phyloP scores from a whole-genome alignment of 92 coral and sea anemone species.

The Epizoanthus ramosus region DNA sequence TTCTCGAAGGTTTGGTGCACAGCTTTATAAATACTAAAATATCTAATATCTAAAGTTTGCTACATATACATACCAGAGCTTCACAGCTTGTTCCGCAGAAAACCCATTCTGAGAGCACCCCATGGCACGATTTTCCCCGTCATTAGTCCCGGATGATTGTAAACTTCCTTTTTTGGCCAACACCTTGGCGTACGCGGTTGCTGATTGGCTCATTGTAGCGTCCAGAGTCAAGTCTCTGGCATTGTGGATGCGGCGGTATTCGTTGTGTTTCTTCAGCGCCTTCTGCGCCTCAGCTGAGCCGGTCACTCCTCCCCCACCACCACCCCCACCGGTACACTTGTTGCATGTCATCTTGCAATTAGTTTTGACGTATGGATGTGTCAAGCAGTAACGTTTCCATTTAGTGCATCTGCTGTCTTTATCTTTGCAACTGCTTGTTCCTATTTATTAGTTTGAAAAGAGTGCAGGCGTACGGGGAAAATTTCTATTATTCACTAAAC shows the following conservation, averaged over 20 bases:
- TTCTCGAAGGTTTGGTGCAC: no score
- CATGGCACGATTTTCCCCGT: slow-evolving; percentile 39
- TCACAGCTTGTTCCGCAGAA: slow-evolving; percentile 14
- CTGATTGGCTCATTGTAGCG: slow-evolving; percentile 26
- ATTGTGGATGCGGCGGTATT: slow-evolving; percentile 31
- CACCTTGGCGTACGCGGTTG: slow-evolving; percentile 12
- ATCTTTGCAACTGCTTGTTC: slow-evolving; percentile 18
- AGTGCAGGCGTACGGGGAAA: no score
- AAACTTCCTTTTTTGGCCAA: slow-evolving; percentile 3
- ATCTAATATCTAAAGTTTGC: no score
- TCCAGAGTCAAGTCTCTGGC: slow-evolving; percentile 20
- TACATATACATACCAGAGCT: slow-evolving; percentile 10
- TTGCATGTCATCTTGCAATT: slow-evolving; percentile 33
- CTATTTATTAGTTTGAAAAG: neutral
- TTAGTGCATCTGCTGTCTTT: neutral
- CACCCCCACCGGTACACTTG: slow-evolving; percentile 18
- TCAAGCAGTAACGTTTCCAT: slow-evolving; percentile 17
- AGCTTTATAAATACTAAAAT: no score
- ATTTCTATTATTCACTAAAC: no score
- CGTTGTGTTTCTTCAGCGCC: slow-evolving; percentile 19
- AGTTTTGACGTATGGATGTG: slow-evolving; percentile 14
- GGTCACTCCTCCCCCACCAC: neutral
- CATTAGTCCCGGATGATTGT: neutral
- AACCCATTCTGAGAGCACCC: slow-evolving; percentile 13
- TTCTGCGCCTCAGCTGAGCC: slow-evolving; percentile 1